Base-by-base conservation (phyloP, 2,113 vertebrate species). In the Falcunculus frontatus region DNA sequence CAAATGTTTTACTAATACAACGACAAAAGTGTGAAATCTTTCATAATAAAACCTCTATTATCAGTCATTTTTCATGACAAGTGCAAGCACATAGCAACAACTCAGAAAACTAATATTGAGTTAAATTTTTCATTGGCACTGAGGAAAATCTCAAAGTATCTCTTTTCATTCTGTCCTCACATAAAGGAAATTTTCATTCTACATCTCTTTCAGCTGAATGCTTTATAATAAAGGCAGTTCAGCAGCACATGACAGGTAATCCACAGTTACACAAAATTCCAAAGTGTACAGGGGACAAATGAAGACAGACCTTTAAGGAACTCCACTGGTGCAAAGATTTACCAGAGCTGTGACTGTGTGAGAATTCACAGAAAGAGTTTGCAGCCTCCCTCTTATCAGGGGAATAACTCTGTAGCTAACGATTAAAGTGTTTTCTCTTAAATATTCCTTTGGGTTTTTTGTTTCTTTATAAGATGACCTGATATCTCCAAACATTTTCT, bases 31-130 rank as follows among this genome's bases (percentile, higher is more conserved):
- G 59, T 84, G 74, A 72, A 79, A 44, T 30, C 2, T 84, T 87
- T 53, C 27, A 3, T 10, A 62, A 42, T 26, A 57, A 82, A 82
- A 60, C 22, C 37, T 90, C 75, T 76, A 17, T 78, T 76, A 87
- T 79, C 72, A 68, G 63, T 70, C 2, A 74, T 67, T 88, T 87
- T 75, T 73, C 80, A 68, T 7, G 44, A 41, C 46, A 96, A 92
- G 49, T 93, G 88, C 77, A 92, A 91, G 74, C 47, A 73, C 7
- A 20, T 41, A 57, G 32, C 74, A 78, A 74, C 26, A 62, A 80
- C 64, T 94, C 63, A 91, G 60, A 94, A 97, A 94, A 84, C 53
- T 33, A 91, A 90, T 56, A 42, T 32, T n/a, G n/a, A 73, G 21
- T 87, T 68, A 57, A 76, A 35, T 53, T 83, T 94, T 97, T 91